These are phyloP conservation scores for Tipula helvola DNA, from an alignment of 2,888 invertebrate species.

Conservation along the genomic window DNA sequence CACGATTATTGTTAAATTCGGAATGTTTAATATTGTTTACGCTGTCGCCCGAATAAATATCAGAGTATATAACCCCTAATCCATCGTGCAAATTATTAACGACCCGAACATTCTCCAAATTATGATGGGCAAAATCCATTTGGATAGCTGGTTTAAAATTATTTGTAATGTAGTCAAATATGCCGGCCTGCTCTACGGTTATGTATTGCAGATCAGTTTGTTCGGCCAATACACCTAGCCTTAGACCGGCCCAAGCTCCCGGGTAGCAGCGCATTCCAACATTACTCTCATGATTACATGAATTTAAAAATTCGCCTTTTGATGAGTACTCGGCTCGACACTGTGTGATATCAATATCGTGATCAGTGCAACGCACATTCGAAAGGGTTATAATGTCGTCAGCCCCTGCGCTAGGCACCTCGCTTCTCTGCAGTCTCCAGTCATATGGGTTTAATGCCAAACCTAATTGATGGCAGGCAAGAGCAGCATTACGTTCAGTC, in stretches of 20 bases:
- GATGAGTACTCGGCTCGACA: constrained; percentile 63
- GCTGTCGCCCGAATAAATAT: constrained; percentile 76
- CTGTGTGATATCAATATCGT: constrained; percentile 78
- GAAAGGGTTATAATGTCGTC: constrained; percentile 67
- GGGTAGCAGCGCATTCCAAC: constrained; percentile 82
- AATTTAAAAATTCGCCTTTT: constrained; percentile 67
- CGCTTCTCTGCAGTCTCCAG: constrained; percentile 72
- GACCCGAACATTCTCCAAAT: constrained; percentile 68
- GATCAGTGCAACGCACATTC: constrained; percentile 81
- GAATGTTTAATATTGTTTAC: constrained; percentile 73
- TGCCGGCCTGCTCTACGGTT: constrained; percentile 82
- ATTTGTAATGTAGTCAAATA: constrained; percentile 84
- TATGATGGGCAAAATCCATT: constrained; percentile 73
- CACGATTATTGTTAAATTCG: constrained; percentile 70
- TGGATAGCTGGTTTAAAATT: constrained; percentile 79
- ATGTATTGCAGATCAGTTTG: constrained; percentile 77
- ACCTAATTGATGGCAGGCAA: constrained; percentile 92
- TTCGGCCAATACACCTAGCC: constrained; percentile 80
- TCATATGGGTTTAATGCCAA: constrained; percentile 82
- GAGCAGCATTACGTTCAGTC: constrained; percentile 80
- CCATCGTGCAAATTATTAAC: constrained; percentile 85
- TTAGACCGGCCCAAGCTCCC: constrained; percentile 87
- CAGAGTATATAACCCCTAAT: constrained; percentile 85
- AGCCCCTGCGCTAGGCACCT: constrained; percentile 67
- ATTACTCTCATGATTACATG: constrained; percentile 75